Percentiles rank a stretch among this genome's conserved stretches.
These are phyloP conservation scores for Eristalis intricaria DNA, from an alignment of 2,888 invertebrate species.

Conservation along the genomic window DNA sequence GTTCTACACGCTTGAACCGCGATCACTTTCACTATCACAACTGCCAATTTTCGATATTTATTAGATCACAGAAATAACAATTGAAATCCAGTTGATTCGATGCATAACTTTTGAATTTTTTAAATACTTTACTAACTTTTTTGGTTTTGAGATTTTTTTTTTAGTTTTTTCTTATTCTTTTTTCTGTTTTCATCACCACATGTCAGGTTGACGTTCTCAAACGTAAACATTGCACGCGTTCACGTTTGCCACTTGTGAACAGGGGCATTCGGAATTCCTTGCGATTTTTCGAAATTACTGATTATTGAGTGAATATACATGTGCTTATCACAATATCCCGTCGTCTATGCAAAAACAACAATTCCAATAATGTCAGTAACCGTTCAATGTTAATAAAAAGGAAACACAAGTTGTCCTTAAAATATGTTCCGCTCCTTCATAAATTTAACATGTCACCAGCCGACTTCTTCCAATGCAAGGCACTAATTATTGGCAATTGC, in stretches of 20 bases:
- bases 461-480: too few relatives aligned
- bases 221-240: slow-evolving; percentile 43
- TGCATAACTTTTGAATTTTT: background rate
- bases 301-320: too few relatives aligned
- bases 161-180: background rate
- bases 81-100: background rate
- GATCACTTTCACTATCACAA: slow-evolving; percentile 20
- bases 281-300: background rate
- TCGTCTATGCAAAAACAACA: too few relatives aligned
- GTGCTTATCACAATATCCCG: too few relatives aligned
- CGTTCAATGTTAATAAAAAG: too few relatives aligned
- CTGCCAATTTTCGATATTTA: background rate
- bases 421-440: too few relatives aligned
- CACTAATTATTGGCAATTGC: too few relatives aligned
- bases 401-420: too few relatives aligned
- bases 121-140: slow-evolving; percentile 10
- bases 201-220: slow-evolving; percentile 10
- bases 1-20: background rate
- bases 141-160: background rate
- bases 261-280: slow-evolving; percentile 11
- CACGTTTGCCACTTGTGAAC: background rate
- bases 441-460: too few relatives aligned
- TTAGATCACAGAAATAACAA: background rate
- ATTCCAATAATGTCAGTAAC: background rate
- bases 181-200: slow-evolving; percentile 9